Percentiles rank a stretch among this genome's conserved stretches.
Conservation (phyloP, 2,888 invertebrate species). For the Plutella xylostella region DNA sequence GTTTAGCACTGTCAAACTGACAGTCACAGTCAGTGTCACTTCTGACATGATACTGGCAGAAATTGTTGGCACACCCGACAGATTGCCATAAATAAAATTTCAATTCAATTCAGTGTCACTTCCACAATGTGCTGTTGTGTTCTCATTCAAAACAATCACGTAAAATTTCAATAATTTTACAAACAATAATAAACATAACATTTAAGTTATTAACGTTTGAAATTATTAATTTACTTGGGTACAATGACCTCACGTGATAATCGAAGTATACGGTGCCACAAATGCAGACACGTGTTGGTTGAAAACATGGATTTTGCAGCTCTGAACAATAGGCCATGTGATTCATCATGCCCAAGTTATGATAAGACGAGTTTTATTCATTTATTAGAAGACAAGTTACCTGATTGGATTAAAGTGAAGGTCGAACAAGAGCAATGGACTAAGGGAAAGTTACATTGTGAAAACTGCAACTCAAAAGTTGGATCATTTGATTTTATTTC, state of each 20-base stretch:
- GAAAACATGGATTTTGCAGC: slow-evolving; percentile 24
- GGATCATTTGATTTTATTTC: slow-evolving; percentile 77
- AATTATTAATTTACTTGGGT: neutral
- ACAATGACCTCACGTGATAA: slow-evolving; percentile 2
- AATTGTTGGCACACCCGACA: no score
- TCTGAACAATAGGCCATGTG: slow-evolving; percentile 26
- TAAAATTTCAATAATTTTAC: no score
- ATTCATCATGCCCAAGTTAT: slow-evolving; percentile 36
- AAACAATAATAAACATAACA: no score
- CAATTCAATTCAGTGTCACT: no score
- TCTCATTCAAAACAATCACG: no score
- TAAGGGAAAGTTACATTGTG: slow-evolving; percentile 75
- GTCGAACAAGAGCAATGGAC: slow-evolving; percentile 72
- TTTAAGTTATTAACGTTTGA: no score
- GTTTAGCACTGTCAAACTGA: no score
- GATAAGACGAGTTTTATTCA: slow-evolving; percentile 49
- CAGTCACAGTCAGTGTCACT: no score
- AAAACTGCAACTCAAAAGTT: slow-evolving; percentile 69
- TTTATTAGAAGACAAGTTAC: slow-evolving; percentile 66
- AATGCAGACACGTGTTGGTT: slow-evolving; percentile 50
- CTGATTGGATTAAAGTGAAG: slow-evolving; percentile 65
- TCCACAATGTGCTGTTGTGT: no score
- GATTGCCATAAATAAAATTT: no score
- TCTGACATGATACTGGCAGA: no score
- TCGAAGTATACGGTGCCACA: slow-evolving; percentile 47